Base-by-base conservation (phyloP, 35 echinoderm and acorn worm species). In the Ptychodera flava region DNA sequence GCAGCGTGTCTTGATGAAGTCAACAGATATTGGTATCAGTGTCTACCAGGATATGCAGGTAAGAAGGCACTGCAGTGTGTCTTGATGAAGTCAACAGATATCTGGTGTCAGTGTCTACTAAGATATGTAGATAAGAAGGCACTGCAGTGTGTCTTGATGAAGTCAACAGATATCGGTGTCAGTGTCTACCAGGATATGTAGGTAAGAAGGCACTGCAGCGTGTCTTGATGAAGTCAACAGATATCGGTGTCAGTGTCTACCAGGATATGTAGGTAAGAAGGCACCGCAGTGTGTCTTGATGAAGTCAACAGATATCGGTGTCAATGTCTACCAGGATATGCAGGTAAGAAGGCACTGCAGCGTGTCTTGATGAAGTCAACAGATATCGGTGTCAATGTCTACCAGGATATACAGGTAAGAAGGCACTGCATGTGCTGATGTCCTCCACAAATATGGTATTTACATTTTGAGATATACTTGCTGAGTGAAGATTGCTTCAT, bases 301-400 rank as follows among this genome's bases (percentile, higher is more conserved):
- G 79, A 37, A n/a, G 29, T 93, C 33, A 93, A 93, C 83, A 78
- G 80, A 2, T 93, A 88, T 88, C 77, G 76, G 33, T 97, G 94
- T 79, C 52, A 78, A 2, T 93, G 88, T 45, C 36, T 90, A 2
- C 27, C 80, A 53, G 92, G 92, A 37, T 93, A 77, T 31, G 22
- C 31, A 82, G 91, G 91, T 93, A 16, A 33, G 77, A 29, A 36
- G 6, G 36, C 16, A 27, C 36, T 35, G 6, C 15, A 35, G 82
- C 32, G 30, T 94, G 93, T 82, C 33, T 91, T 10, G 90, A 94
- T 37, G 85, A 80, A 0, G 29, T 92, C 1, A 35, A 77, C 31
- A 16, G 76, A 2, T 95, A 92, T 38, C 16, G 35, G 14, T 95
- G 94, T 78, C 36, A 87, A 30, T 95, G 94, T 80, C 36, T 36